Evolutionary conservation across 2,113 vertebrate species (phyloP).

Genomic region (Rhea americana): DNA sequence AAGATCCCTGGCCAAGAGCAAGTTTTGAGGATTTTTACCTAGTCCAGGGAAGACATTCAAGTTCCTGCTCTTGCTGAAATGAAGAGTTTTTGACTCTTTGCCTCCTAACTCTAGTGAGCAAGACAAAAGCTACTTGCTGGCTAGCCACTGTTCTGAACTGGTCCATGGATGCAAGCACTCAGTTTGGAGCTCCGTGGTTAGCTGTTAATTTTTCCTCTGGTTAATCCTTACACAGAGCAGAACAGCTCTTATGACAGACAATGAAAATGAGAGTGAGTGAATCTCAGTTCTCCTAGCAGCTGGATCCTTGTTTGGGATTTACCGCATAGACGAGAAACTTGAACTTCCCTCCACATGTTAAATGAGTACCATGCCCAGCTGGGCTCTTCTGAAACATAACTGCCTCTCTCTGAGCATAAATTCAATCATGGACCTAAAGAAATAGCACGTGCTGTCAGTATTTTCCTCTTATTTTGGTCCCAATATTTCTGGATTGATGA

Average conservation of each 20-base stretch:
- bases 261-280: not conserved
- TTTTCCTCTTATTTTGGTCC: slow-evolving; percentile 21
- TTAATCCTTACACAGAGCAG: slow-evolving; percentile 34
- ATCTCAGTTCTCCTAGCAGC: not conserved
- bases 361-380: not conserved
- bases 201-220: not conserved
- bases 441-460: not conserved
- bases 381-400: slow-evolving; percentile 7
- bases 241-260: not conserved
- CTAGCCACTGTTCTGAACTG: not conserved
- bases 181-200: not conserved
- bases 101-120: not conserved
- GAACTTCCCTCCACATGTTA: slow-evolving; percentile 2
- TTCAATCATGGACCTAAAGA: not conserved
- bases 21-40: not conserved
- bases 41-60: not conserved
- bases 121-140: not conserved
- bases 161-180: not conserved
- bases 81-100: not conserved
- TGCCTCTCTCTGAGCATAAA: slow-evolving; percentile 11
- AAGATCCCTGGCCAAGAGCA: not conserved
- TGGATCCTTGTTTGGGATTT: not conserved
- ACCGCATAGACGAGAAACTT: not conserved
- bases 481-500: not conserved
- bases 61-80: not conserved